Evolutionary conservation across 53 echinoderm and acorn worm genomes (phyloP).

Genomic region (Holothuria scabra): DNA sequence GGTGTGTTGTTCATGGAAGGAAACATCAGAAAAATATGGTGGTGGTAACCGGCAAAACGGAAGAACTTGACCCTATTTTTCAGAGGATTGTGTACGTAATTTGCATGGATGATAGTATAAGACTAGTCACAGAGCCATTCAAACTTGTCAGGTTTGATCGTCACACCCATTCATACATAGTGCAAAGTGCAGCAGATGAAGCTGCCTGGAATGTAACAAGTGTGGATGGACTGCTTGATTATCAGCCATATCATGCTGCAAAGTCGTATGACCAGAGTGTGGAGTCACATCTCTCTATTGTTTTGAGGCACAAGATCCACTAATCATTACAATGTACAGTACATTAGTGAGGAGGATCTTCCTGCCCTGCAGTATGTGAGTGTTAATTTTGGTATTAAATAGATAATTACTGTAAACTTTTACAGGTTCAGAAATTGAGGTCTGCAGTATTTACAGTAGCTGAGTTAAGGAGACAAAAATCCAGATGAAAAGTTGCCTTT

Average conservation of each 20-base stretch:
- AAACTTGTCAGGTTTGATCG: constrained; percentile 34
- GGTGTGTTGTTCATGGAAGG: constrained; percentile 39
- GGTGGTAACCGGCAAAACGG: constrained; percentile 46
- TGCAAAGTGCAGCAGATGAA: neutral
- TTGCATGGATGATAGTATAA: constrained; percentile 20
- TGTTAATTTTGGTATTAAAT: no score
- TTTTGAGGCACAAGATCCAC: no score
- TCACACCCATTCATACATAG: constrained; percentile 32
- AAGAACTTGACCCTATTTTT: constrained; percentile 52
- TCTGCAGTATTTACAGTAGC: no score
- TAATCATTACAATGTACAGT: no score
- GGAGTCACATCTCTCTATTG: no score
- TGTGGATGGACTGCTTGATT: constrained; percentile 59
- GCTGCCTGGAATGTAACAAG: neutral
- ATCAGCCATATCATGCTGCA: constrained; percentile 53
- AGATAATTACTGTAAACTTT: no score
- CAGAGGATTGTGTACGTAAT: constrained; percentile 35
- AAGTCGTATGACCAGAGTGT: constrained; percentile 33
- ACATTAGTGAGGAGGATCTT: no score
- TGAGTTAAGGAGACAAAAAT: no score
- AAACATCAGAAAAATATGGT: constrained; percentile 45
- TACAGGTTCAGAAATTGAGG: no score
- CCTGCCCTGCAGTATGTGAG: no score
- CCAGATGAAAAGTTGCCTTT: no score
- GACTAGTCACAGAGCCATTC: constrained; percentile 3